Evolutionary conservation across 2,113 vertebrate genomes (phyloP).

Genomic region (Poeciliopsis prolifica): DNA sequence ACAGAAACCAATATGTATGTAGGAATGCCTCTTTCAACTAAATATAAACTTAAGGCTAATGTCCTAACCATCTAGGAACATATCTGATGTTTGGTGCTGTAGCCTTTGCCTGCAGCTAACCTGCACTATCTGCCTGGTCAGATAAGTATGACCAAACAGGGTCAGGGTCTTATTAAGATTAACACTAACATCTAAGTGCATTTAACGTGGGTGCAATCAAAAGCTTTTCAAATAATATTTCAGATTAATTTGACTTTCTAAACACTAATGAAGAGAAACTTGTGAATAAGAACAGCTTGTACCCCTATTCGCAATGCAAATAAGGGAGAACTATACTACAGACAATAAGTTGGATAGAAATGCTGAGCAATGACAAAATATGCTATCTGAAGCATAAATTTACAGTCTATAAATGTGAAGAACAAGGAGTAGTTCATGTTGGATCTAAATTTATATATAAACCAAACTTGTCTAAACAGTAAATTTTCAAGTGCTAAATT

Average conservation of each 20-base stretch:
- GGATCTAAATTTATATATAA: not conserved
- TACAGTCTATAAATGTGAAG: not conserved
- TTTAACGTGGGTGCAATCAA: not conserved
- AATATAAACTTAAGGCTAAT: not conserved
- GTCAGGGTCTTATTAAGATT: not conserved
- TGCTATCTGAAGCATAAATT: not conserved
- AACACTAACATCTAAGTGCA: not conserved
- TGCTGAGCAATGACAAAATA: not conserved
- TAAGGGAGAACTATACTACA: not conserved
- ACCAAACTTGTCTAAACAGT: not conserved
- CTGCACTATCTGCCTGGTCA: not conserved
- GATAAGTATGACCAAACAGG: not conserved
- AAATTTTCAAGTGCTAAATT: constrained; percentile 13
- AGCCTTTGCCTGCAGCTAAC: too few species aligned
- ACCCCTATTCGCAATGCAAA: not conserved
- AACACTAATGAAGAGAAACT: too few species aligned
- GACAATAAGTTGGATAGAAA: not conserved
- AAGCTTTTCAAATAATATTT: not conserved
- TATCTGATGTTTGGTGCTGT: too few species aligned
- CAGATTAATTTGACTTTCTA: not conserved
- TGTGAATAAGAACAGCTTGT: not conserved
- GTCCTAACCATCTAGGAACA: too few species aligned
- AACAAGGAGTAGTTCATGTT: not conserved
- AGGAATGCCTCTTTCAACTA: not conserved
- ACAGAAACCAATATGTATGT: not conserved